Evolutionary conservation across 2,113 vertebrate species (phyloP), one percentile per base, ranked within the genome.

Genomic region (Emydura subglobosa): DNA sequence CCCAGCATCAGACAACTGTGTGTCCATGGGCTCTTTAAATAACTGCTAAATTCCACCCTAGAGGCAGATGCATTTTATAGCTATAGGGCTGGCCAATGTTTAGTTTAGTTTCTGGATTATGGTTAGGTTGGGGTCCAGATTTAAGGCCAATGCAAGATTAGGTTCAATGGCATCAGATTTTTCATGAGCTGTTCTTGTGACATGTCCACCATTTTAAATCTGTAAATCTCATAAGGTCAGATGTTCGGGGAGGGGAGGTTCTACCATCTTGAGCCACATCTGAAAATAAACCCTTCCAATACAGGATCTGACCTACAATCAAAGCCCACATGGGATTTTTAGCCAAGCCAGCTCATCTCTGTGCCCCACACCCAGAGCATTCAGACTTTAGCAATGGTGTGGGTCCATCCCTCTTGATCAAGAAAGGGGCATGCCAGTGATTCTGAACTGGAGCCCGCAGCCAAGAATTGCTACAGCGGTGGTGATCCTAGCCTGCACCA

Each of bases 61-160:
- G 27, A 47, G 85, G 10, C 5, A 1, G 2, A 47, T 3, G 21
- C 72, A 21, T n/a, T 31, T 53, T 50, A 59, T 13, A 44, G 10
- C 22, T 24, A 22, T 12, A 44, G 42, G 9, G 10, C 11, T 76
- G 39, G 39, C 39, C 24, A 24, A 2, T 42, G 72, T 87, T 44
- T 0, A 0, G 4, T 25, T 4, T 6, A 79, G 3, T 7, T 39
- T 84, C 42, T 0, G 0, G 2, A 68, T 7, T 17, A 39, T 0
- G 25, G 47, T 82, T 85, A 6, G 85, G 51, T 68, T 27, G 8
- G 50, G 12, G 6, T 51, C 78, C 59, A n/a, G 82, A 51, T 2
- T 55, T 16, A 72, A 44, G 34, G 79, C 39, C 61, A 16, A 34
- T 1, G 42, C 61, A 1, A 0, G 84, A 34, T 42, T 55, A 82